Base-by-base conservation (phyloP, 64 coral and sea anemone genomes). In the Actinia tenebrosa region DNA sequence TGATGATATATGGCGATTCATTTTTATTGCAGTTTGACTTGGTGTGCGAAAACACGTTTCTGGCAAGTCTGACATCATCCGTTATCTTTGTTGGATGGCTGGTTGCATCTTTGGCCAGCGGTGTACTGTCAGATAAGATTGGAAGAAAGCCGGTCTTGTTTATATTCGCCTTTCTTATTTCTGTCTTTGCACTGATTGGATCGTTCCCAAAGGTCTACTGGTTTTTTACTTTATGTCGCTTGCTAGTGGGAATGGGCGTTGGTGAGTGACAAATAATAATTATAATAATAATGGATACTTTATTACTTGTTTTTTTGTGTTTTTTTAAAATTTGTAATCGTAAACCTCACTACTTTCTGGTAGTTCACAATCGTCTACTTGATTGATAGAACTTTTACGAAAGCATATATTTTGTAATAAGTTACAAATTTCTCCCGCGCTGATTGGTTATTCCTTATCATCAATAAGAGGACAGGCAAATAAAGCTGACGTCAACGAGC, bases 131-230 rank as follows among this genome's bases (percentile, higher is more conserved):
- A 18, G 88, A 89, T 63, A 89, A 84, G 50, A 68, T 89, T 78
- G 88, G 88, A 7, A 72, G 88, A 53, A 89, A 89, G n/a, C 88
- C 88, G 4, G 64, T 89, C 16, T 30, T 89, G 88, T 71, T 84
- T 11, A 46, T 89, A 26, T 84, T 54, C 30, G 44, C 50, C 16
- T 6, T 89, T 7, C 13, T 26, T 5, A 44, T 30, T 20, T 42
- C 80, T 59, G 18, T 89, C 1, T 89, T 89, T 56, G 88, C 60
- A 0, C 27, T 84, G 56, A 26, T 89, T 10, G 81, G 60, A 16
- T 81, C 88, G 6, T 89, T 89, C 42, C 88, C 88, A 9, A 84
- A 84, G 16, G 88, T 89, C 62, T 89, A 84, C 44, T 89, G 88
- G 88, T 45, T 89, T 19, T 89, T 89, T 60, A 89, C 82, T 7